These are phyloP conservation scores for Steinernema hermaphroditum DNA, from an alignment of 2,888 invertebrate genomes.

Conservation along the genomic window DNA sequence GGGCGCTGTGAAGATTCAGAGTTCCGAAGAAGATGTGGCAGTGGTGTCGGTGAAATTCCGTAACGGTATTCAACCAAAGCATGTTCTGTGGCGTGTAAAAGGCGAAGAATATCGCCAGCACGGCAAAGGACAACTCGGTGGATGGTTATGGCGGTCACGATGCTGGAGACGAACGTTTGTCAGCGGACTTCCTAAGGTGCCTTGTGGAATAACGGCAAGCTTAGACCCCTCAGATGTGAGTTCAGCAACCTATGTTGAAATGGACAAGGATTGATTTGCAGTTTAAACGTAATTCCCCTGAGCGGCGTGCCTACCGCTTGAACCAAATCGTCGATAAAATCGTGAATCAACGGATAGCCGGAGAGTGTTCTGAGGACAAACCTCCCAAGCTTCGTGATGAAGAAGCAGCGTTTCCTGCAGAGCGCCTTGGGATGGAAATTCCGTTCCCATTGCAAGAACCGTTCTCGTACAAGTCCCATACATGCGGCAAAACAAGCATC, in stretches of 20 bases:
- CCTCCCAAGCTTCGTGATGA: too few relatives aligned
- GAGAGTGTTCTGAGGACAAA: conserved; percentile 7
- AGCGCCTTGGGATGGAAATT: conserved; percentile 9
- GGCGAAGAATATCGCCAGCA: conserved; percentile 96
- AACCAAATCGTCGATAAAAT: not conserved
- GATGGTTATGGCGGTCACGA: conserved; percentile 87
- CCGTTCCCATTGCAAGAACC: conserved; percentile 56
- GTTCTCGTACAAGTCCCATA: conserved; percentile 40
- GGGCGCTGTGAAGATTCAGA: conserved; percentile 26
- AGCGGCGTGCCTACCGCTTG: not conserved
- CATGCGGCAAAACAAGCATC: conserved; percentile 73
- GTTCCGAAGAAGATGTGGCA: conserved; percentile 66
- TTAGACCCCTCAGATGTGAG: not conserved
- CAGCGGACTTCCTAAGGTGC: not conserved
- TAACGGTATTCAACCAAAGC: conserved; percentile 71
- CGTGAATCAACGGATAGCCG: not conserved
- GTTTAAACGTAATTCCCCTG: not conserved
- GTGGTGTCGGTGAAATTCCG: conserved; percentile 79
- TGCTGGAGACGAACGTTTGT: conserved; percentile 27
- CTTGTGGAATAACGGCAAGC: not conserved
- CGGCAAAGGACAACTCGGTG: conserved; percentile 79
- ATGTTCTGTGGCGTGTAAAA: conserved; percentile 77
- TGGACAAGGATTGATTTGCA: not conserved
- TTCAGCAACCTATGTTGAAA: too few relatives aligned
- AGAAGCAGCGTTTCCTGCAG: conserved; percentile 35